Evolutionary conservation across 2,888 invertebrate species (phyloP).

Genomic region (Stenichneumon culpator): DNA sequence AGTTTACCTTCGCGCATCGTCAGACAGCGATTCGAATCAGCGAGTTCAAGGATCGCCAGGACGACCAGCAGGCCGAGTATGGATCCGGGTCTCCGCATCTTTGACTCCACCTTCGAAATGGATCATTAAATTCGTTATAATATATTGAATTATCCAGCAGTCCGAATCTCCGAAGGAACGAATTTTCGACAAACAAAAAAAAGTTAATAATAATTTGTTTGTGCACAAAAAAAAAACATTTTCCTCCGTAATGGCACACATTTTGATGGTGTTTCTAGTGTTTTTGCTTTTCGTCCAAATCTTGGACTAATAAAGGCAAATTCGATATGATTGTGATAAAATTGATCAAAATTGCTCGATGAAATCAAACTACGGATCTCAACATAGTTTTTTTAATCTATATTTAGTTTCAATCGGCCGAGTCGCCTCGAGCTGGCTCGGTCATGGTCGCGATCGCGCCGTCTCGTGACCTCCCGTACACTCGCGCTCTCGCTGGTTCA

Average conservation of each 20-base stretch:
- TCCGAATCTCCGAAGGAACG: neutral
- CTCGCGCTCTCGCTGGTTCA: neutral
- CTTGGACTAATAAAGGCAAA: too few relatives aligned
- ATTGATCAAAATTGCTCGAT: too few relatives aligned
- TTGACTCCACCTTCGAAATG: slow-evolving; percentile 73
- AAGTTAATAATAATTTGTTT: neutral
- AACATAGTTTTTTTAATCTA: too few relatives aligned
- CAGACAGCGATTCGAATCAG: slow-evolving; percentile 77
- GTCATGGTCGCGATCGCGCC: slow-evolving; percentile 22
- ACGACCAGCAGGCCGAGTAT: slow-evolving; percentile 74
- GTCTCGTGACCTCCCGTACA: slow-evolving; percentile 12
- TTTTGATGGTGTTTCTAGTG: too few relatives aligned
- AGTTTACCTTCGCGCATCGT: slow-evolving; percentile 78
- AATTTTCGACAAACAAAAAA: neutral
- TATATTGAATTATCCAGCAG: neutral
- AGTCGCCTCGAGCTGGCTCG: neutral
- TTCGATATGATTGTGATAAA: too few relatives aligned
- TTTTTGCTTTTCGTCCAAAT: too few relatives aligned
- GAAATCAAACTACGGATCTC: too few relatives aligned
- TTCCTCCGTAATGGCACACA: too few relatives aligned
- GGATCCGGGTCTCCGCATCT: slow-evolving; percentile 75
- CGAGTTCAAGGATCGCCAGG: slow-evolving; percentile 67
- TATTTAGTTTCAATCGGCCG: too few relatives aligned
- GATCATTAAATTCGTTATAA: slow-evolving; percentile 17
- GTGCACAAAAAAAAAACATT: neutral